phyloP scores from a whole-genome alignment of 2,888 invertebrate species.

The Nasonia oneida region DNA sequence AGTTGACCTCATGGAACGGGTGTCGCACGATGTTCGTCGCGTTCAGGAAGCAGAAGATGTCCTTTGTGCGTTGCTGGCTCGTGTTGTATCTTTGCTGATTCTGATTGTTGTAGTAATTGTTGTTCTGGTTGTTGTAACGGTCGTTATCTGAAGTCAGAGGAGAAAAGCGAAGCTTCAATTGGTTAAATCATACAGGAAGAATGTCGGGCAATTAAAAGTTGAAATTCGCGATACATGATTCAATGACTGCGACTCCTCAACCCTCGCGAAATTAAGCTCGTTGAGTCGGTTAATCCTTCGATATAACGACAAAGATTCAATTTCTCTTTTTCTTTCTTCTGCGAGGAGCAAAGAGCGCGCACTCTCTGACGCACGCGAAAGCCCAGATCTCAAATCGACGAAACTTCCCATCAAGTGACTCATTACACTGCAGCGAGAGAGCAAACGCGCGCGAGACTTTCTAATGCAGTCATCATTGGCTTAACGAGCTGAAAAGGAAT shows the following conservation, averaged over 20 bases:
- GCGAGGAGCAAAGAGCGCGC: too few relatives aligned
- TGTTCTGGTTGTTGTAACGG: background rate
- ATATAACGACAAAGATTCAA: background rate
- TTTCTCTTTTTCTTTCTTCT: background rate
- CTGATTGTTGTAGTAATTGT: background rate
- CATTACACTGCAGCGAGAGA: background rate
- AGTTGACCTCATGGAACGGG: background rate
- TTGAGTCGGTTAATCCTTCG: background rate
- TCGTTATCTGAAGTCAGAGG: background rate
- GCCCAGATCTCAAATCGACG: slow-evolving; percentile 15
- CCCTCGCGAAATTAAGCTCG: slow-evolving; percentile 17
- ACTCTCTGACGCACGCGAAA: background rate
- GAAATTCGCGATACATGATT: slow-evolving; percentile 51
- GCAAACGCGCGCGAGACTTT: slow-evolving; percentile 13
- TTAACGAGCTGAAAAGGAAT: background rate
- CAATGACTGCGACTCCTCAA: background rate
- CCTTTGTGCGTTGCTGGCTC: background rate
- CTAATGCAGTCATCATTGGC: slow-evolving; percentile 23
- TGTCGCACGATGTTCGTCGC: slow-evolving; percentile 21
- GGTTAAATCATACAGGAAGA: slow-evolving; percentile 57
- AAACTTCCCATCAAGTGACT: slow-evolving; percentile 45
- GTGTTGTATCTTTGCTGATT: background rate
- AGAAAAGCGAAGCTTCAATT: slow-evolving; percentile 39
- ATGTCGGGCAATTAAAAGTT: slow-evolving; percentile 52
- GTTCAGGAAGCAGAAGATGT: slow-evolving; percentile 55